Evolutionary conservation across 1,140 invertebrate genomes (phyloP), one percentile per base, ranked within the genome.

Genomic region (Aphaenogaster floridana): DNA sequence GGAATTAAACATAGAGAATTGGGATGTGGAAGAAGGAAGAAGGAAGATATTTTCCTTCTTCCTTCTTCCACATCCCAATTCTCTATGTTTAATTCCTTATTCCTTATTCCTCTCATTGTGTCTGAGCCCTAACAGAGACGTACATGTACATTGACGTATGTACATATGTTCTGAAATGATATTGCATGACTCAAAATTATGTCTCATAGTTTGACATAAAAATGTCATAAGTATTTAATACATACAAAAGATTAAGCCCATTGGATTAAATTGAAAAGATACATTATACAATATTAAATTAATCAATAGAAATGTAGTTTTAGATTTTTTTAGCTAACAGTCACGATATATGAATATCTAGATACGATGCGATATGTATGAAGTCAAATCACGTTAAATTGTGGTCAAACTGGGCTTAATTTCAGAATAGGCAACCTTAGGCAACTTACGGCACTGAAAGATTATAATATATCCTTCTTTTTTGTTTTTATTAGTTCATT

Each of bases 281-380:
- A 36, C 6, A 15, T 39, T 34, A 17, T 36, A 64, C 15, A 36
- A 36, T 36, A 39, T 34, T 13, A 64, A 64, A 64, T 64, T 64
- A 64, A 36, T 15, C 21, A 36, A 39, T 7, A 64, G 13, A 15
- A 36, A 64, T 36, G 17, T 36, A 39, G 3, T 9, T 42, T 42
- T 11, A 68, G 3, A 68, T 42, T 68, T 4, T 57, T 42, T 68
- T 42, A n/a, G 15, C 3, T 42, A 42, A 42, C 36, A 66, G 15
- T 68, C 39, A 68, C 17, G 36, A 68, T 42, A 15, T 13, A 68
- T 21, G 39, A 68, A 68, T n/a, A 68, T 21, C 21, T 61, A 61
- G 59, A 34, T 63, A 34, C 28, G 59, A 61, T 34, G 9, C 28
- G 11, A 34, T 34, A 34, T 6, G 1, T 34, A 13, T 61, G 34